Conservation (phyloP, 2,888 invertebrate species). For the Temnothorax rugatulus region DNA sequence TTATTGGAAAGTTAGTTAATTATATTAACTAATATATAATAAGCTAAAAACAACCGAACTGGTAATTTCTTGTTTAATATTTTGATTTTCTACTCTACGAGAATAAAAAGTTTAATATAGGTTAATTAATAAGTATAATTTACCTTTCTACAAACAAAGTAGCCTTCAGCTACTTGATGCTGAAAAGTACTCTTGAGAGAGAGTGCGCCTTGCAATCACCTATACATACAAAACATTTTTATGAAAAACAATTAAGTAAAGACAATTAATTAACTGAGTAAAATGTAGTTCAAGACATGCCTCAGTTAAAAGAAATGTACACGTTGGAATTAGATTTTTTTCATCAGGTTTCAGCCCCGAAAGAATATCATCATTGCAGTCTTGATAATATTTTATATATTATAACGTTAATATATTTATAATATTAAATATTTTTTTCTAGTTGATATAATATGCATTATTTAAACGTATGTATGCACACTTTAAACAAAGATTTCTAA, state of each 20-base stretch:
- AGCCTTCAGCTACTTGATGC: not conserved
- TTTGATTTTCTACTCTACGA: not conserved
- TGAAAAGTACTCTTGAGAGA: not conserved
- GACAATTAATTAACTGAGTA: not conserved
- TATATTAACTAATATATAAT: not conserved
- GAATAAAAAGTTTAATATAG: not conserved
- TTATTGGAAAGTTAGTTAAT: not conserved
- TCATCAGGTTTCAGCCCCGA: constrained; percentile 73
- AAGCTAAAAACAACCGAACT: not conserved
- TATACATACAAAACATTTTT: constrained; percentile 21
- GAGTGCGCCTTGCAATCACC: not conserved
- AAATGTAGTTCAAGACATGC: constrained; percentile 19
- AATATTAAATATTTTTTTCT: constrained; percentile 16
- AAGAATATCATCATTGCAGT: constrained; percentile 71
- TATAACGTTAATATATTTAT: constrained; percentile 18
- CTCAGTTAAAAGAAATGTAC: constrained; percentile 61
- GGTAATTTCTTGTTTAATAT: not conserved
- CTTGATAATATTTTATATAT: constrained; percentile 24
- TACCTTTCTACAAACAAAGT: constrained; percentile 11
- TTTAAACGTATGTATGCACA: constrained; percentile 6
- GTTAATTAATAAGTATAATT: not conserved
- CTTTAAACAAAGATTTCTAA: not conserved
- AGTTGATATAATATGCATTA: not conserved
- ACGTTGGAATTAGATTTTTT: constrained; percentile 72
- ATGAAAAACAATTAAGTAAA: constrained; percentile 4